Evolutionary conservation across 1,140 invertebrate genomes (phyloP).

Genomic region (Lepidurus apus): DNA sequence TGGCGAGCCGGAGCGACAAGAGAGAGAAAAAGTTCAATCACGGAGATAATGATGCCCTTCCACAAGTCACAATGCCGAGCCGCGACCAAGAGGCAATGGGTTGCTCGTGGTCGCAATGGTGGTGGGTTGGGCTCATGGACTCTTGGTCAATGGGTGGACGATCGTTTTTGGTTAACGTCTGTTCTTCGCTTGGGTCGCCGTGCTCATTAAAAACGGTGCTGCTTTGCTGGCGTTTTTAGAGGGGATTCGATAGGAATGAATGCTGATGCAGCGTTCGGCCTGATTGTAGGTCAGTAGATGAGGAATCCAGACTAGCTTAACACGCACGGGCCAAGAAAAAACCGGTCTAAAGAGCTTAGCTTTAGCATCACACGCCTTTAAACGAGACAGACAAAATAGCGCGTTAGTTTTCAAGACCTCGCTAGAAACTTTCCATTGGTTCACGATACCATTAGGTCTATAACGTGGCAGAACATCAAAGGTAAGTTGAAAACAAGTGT

Average conservation of each 20-base stretch:
- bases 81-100: neutral
- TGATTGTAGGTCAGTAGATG: constrained; percentile 6
- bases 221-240: neutral
- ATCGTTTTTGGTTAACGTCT: neutral
- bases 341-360: neutral
- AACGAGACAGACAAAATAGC: neutral
- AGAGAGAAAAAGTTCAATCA: neutral
- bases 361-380: neutral
- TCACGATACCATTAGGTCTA: too few species aligned
- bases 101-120: neutral
- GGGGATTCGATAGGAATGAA: neutral
- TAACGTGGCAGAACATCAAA: too few species aligned
- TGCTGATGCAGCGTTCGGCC: neutral
- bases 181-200: neutral
- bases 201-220: neutral
- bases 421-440: too few species aligned
- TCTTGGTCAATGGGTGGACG: constrained; percentile 6
- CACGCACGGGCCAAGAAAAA: neutral
- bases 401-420: too few species aligned
- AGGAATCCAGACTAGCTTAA: constrained; percentile 5
- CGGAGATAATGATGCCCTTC: neutral
- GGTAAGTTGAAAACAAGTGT: too few species aligned
- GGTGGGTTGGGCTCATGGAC: neutral
- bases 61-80: neutral
- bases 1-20: neutral